phyloP scores from a whole-genome alignment of 2,797 vertebrate species.

The Adrianichthys oophorus region DNA sequence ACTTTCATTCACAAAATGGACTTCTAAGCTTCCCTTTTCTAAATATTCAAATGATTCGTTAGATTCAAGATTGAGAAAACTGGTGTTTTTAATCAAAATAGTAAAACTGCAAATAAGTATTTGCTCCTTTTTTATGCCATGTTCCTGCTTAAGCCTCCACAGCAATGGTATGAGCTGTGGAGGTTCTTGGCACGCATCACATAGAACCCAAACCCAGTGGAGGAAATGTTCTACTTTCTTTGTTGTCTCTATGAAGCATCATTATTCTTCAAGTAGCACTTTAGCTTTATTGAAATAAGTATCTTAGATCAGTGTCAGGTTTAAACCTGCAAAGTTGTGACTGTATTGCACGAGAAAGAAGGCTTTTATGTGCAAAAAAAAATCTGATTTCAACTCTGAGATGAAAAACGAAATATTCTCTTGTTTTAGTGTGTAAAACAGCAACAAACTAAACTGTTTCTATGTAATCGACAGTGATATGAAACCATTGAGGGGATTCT shows the following conservation, averaged over 20 bases:
- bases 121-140: constrained; percentile 11
- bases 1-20: too few relatives aligned
- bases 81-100: constrained; percentile 15
- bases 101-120: constrained; percentile 18
- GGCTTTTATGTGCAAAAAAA: too few relatives aligned
- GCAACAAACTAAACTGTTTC: too few relatives aligned
- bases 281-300: constrained; percentile 16
- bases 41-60: constrained; percentile 23
- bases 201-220: background rate
- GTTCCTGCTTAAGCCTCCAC: background rate
- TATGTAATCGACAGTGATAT: too few relatives aligned
- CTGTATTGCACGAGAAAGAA: too few relatives aligned
- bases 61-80: constrained; percentile 12
- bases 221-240: background rate
- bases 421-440: too few relatives aligned
- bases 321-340: too few relatives aligned
- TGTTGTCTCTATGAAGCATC: constrained; percentile 16
- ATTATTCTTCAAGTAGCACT: constrained; percentile 13
- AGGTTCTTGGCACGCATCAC: constrained; percentile 6
- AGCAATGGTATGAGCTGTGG: constrained; percentile 1
- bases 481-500: background rate
- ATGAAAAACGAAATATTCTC: too few relatives aligned
- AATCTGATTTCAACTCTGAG: too few relatives aligned
- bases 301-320: background rate
- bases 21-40: background rate